Evolutionary conservation across 2,113 vertebrate species (phyloP), one percentile per base, ranked within the genome.

Genomic region (Setophaga kirtlandii): DNA sequence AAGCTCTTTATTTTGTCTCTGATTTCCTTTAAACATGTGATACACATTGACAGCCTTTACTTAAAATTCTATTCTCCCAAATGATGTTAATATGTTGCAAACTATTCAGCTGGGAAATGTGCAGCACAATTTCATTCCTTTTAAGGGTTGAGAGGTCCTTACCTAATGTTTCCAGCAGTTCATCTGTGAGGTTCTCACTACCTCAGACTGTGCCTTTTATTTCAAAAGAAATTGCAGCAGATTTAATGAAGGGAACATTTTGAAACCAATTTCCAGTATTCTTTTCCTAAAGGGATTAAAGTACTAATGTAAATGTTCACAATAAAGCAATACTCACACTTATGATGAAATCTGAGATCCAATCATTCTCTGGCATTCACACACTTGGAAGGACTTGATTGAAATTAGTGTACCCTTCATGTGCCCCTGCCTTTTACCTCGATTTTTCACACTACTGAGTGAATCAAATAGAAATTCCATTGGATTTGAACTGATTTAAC

Each of bases 201-300:
- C 62, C 60, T 95, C 79, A 93, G 81, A 95, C 68, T 83, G 37
- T 65, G 85, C 82, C 77, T 94, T 96, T 96, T 97, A 96, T 97
- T 96, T 96, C 81, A 83, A 60, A 77, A 78, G 92, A 97, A 97
- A 97, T 94, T 90, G 95, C 81, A 80, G 71, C 31, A 84, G 75
- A 95, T 97, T 96, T 98, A 97, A 97, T 97, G 95, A 97, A 94
- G 79, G 88, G 85, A 91, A 77, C 86, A 86, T 96, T 98, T 90
- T 86, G 55, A 96, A 97, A 95, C 90, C 89, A 80, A 92, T 97
- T 97, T 97, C 97, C 93, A 81, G 69, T 73, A 83, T 94, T 91
- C 82, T 97, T 95, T 94, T 96, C 95, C 97, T 95, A 95, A 95
- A 96, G 93, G 95, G 95, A 95, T 96, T 96, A 89, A 89, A 91